Evolutionary conservation across 2,888 invertebrate species (phyloP).

Genomic region (Diploptera punctata): DNA sequence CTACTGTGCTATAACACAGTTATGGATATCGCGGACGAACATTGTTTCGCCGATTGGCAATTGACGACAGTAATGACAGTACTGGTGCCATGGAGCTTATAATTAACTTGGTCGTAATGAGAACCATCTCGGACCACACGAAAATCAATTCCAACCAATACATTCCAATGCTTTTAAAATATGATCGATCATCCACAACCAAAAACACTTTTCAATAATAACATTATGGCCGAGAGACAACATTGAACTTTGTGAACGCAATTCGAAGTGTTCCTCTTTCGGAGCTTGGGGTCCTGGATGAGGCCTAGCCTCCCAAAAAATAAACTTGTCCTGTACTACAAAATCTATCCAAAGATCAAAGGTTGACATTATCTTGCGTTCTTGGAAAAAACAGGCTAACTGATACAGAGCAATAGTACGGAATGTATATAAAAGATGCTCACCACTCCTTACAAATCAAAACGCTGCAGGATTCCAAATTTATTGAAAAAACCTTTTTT

Average conservation of each 20-base stretch:
- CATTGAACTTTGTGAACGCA: constrained; percentile 64
- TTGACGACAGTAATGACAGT: constrained; percentile 24
- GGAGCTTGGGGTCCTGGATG: constrained; percentile 56
- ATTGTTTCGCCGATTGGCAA: constrained; percentile 30
- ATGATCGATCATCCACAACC: constrained; percentile 6
- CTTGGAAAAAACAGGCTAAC: constrained; percentile 18
- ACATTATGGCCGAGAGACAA: constrained; percentile 52
- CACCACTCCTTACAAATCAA: constrained; percentile 47
- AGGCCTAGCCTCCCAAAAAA: constrained; percentile 50
- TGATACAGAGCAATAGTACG: constrained; percentile 29
- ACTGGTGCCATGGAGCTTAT: constrained; percentile 17
- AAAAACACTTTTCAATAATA: constrained; percentile 36
- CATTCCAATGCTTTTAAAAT: background rate
- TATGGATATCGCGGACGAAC: constrained; percentile 18
- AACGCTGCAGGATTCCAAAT: constrained; percentile 46
- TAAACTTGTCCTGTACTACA: constrained; percentile 50
- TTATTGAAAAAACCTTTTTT: constrained; percentile 41
- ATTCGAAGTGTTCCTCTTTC: constrained; percentile 60
- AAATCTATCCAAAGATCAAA: constrained; percentile 28
- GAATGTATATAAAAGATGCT: constrained; percentile 45
- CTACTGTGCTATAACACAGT: no score
- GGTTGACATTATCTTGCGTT: constrained; percentile 32
- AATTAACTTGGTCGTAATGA: constrained; percentile 2
- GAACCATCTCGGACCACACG: background rate
- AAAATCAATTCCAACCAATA: background rate